Base-by-base conservation (phyloP, 2,113 vertebrate genomes). In the Carassius auratus region DNA sequence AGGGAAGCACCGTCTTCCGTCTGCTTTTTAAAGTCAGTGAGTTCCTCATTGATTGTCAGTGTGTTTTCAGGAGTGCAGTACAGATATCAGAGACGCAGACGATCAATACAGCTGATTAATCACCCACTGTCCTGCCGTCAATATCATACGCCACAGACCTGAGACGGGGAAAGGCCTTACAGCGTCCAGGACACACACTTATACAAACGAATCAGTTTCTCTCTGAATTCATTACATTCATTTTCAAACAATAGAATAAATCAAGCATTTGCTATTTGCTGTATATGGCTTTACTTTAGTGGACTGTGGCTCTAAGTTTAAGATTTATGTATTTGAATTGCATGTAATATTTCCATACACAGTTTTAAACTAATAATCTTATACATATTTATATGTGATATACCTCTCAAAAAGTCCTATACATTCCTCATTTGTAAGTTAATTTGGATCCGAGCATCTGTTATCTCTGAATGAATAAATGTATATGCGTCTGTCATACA, bases 91-190 rank as follows among this genome's bases (percentile, higher is more conserved):
- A 95, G 94, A 93, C 19, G 94, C 92, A 93, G 94, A 64, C 88
- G 96, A 96, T 98, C 97, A 95, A 99, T 98, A 95, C 80, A 79
- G 94, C 96, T 92, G 95, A 98, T 98, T 98, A 98, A 98, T 97
- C 95, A 95, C 96, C 95, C 95, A 95, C 95, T 95, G 94, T 73
- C 74, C 64, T 91, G 93, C 94, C 95, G 95, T 97, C 97, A 96
- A 96, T 97, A 97, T 95, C 95, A 96, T 95, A 94, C 94, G 94
- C 92, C 93, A 93, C 94, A 94, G 96, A 96, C 96, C 95, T 91
- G 92, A 92, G 94, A 94, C 92, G 92, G 91, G 91, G 88, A 81
- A 76, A 77, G 78, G 83, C 89, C 86, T 74, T 38, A 90, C 88
- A 89, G 90, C 55, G 69, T 86, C 89, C 90, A 90, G 89, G 89